phyloP scores from a whole-genome alignment of 2,888 invertebrate species.

The Steinernema scapterisci region DNA sequence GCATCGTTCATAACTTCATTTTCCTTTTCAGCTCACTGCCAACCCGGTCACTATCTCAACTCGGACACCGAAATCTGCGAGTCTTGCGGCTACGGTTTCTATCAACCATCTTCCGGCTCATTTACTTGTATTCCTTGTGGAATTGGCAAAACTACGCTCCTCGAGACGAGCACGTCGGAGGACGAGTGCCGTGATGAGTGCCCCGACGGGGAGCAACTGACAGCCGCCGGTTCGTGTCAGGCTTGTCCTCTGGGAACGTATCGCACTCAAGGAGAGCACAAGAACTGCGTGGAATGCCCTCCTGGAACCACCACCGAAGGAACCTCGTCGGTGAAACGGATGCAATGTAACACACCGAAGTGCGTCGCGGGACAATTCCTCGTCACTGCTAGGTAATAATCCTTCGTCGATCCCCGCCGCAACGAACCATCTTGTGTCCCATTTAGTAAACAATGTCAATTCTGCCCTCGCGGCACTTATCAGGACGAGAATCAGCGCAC shows the following conservation, averaged over 20 bases:
- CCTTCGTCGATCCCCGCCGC: not conserved
- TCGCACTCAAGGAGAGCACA: conserved; percentile 83
- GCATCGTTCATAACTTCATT: not conserved
- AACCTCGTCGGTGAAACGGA: conserved; percentile 80
- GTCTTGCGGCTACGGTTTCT: conserved; percentile 65
- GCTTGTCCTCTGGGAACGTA: conserved; percentile 87
- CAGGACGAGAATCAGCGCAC: conserved; percentile 90
- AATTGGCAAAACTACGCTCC: conserved; percentile 66
- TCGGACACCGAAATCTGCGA: conserved; percentile 51
- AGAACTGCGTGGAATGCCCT: conserved; percentile 86
- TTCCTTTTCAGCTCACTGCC: conserved; percentile 56
- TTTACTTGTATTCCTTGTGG: conserved; percentile 67
- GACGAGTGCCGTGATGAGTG: conserved; percentile 67
- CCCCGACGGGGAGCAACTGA: conserved; percentile 69
- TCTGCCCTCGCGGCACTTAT: conserved; percentile 88
- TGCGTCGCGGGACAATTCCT: conserved; percentile 88
- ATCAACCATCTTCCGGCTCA: conserved; percentile 59
- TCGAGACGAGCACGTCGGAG: conserved; percentile 53
- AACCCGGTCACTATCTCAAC: conserved; percentile 65
- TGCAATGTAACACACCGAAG: conserved; percentile 83
- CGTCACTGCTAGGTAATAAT: conserved; percentile 78
- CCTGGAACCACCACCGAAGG: conserved; percentile 86
- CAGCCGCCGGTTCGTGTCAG: conserved; percentile 84
- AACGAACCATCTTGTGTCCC: no score
- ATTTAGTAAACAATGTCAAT: conserved; percentile 79